phyloP scores from a whole-genome alignment of 2,888 invertebrate genomes.

The Dynastes maya region DNA sequence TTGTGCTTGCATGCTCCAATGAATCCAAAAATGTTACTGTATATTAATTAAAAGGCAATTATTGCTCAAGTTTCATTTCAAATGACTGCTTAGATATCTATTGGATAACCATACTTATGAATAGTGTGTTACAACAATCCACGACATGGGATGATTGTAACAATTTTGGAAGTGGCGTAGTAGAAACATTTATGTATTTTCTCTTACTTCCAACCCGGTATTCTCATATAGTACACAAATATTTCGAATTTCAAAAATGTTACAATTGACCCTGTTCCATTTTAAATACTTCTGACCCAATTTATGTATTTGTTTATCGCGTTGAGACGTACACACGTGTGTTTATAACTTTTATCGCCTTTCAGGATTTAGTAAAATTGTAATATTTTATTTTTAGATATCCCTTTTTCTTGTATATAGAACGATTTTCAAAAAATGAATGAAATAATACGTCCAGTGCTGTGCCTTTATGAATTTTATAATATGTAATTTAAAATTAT shows the following conservation, averaged over 20 bases:
- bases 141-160: slow-evolving; percentile 24
- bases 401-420: background rate
- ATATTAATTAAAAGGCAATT: background rate
- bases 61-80: background rate
- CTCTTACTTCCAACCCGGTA: background rate
- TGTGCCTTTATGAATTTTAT: slow-evolving; percentile 3
- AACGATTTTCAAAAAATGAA: background rate
- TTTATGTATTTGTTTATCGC: slow-evolving; percentile 8
- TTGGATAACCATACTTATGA: background rate
- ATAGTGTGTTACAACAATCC: slow-evolving; percentile 20
- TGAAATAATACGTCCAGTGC: background rate
- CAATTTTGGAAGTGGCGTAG: slow-evolving; percentile 37
- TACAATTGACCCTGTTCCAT: slow-evolving; percentile 44
- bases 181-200: slow-evolving; percentile 35
- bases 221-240: background rate
- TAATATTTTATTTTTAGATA: slow-evolving; percentile 12
- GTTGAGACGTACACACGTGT: background rate
- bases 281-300: background rate
- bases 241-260: slow-evolving; percentile 35
- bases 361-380: background rate
- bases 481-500: slow-evolving; percentile 21
- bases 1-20: slow-evolving; percentile 36
- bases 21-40: slow-evolving; percentile 12
- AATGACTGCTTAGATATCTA: background rate
- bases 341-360: background rate